Base-by-base conservation (phyloP, 2,113 vertebrate species). In the Charina bottae region DNA sequence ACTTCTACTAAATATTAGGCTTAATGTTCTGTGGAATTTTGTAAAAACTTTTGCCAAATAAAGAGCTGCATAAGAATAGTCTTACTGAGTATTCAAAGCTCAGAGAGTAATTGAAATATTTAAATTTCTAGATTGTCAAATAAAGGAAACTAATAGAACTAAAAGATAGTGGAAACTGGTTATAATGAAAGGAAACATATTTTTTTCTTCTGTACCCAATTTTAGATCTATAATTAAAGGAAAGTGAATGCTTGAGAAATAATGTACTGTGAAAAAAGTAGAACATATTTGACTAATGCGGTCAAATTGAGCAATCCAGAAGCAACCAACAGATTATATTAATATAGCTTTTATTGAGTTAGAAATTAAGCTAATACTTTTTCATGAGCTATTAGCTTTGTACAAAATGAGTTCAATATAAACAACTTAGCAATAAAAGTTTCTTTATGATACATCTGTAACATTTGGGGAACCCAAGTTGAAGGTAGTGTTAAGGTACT, bases 11-110 rank as follows among this genome's bases (percentile, higher is more conserved):
- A 97, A 91, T 95, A 95, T 97, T 95, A 96, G 93, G 91, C 94
- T 96, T 96, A 96, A 96, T 96, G 95, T 95, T 96, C 96, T 97
- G 93, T 96, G 94, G 94, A 97, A 96, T 95, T 96, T 95, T 95
- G 92, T 97, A 97, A 89, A 96, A 96, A 83, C 95, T 94, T 95
- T 97, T 97, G 96, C 96, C 96, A 96, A 93, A 95, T 33, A 90
- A 94, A 91, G 88, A 46, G 28, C 33, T 54, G 89, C 9, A 28
- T 84, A 91, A 91, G 90, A 88, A 7, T 83, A 83, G 60, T 3
- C 91, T 94, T 93, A 91, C 90, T 93, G 92, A 83, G 33, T 94
- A 85, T 84, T 93, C 78, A 92, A 28, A 54, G 26, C 83, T 88
- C 84, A 92, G 89, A 89, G 88, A 33, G 9, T 19, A n/a, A 10